A percentile compares a stretch with the other conserved stretches of the same genome.
phyloP scores from a whole-genome alignment of 2,888 invertebrate genomes.

The Teinopalpus imperialis region DNA sequence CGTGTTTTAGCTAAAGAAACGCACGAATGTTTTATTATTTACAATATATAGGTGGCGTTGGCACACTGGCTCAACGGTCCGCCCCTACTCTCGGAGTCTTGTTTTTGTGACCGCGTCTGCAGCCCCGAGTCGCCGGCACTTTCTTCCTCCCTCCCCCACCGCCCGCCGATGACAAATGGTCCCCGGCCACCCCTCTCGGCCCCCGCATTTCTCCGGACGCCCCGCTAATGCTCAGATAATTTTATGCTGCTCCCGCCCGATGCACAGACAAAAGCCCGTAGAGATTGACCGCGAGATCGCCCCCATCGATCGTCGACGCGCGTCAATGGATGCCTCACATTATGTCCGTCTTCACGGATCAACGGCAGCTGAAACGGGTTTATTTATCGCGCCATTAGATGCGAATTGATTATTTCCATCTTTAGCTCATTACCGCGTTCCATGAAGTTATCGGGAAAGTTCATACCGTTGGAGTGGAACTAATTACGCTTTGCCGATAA shows the following conservation, averaged over 20 bases:
- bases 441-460: constrained; percentile 16
- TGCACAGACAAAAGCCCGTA: constrained; percentile 61
- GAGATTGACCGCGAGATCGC: constrained; percentile 73
- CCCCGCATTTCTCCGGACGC: constrained; percentile 39
- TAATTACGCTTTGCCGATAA: constrained; percentile 15
- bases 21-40: constrained; percentile 3
- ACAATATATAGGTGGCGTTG: constrained; percentile 3
- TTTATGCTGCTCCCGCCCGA: constrained; percentile 71
- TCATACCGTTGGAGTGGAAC: constrained; percentile 16
- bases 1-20: not conserved
- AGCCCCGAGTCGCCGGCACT: constrained; percentile 70
- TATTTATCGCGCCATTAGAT: constrained; percentile 61
- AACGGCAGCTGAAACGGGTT: constrained; percentile 55
- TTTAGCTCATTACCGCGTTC: constrained; percentile 17
- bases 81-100: constrained; percentile 71
- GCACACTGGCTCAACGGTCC: constrained; percentile 12
- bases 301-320: constrained; percentile 65
- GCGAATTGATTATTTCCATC: constrained; percentile 50
- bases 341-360: constrained; percentile 65
- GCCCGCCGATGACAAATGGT: constrained; percentile 79
- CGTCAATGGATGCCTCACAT: constrained; percentile 69
- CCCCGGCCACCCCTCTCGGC: constrained; percentile 64
- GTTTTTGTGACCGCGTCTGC: constrained; percentile 80
- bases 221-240: constrained; percentile 77
- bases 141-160: constrained; percentile 57